These are phyloP conservation scores for Colletes collaris DNA, from an alignment of 2,888 invertebrate species.

Conservation along the genomic window DNA sequence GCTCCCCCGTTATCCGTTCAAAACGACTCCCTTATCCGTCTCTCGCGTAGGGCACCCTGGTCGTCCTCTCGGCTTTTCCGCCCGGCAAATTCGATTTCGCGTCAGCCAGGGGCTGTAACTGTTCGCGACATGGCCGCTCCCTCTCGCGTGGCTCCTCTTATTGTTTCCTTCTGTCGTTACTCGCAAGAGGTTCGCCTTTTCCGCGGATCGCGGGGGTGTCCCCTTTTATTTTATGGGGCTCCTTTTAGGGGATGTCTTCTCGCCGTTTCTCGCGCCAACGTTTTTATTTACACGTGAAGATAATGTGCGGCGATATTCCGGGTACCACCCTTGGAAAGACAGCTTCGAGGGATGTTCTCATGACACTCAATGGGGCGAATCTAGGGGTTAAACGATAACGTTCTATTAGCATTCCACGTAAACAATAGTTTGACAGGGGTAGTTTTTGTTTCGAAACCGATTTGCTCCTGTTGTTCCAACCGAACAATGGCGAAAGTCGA, in stretches of 20 bases:
- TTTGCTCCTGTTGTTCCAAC: too few species aligned
- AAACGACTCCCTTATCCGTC: background rate
- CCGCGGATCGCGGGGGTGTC: slow-evolving; percentile 3
- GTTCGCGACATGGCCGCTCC: background rate
- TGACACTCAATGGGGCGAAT: too few species aligned
- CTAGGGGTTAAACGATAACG: too few species aligned
- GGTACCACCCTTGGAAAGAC: too few species aligned
- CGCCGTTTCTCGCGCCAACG: too few species aligned
- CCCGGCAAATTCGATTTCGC: slow-evolving; percentile 16
- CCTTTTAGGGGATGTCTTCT: slow-evolving; percentile 6
- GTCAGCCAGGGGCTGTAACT: slow-evolving; percentile 4
- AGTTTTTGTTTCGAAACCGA: too few species aligned
- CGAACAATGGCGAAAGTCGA: too few species aligned
- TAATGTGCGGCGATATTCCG: too few species aligned
- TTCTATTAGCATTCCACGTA: too few species aligned
- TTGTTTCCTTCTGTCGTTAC: slow-evolving; percentile 30
- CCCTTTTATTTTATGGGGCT: slow-evolving; percentile 25
- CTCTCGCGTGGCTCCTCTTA: slow-evolving; percentile 3
- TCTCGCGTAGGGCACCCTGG: background rate
- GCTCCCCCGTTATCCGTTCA: background rate
- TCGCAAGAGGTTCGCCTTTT: slow-evolving; percentile 15
- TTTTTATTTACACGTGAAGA: too few species aligned
- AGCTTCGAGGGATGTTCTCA: too few species aligned
- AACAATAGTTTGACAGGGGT: too few species aligned
- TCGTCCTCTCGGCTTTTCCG: background rate